Evolutionary conservation across 2,888 invertebrate genomes (phyloP), one percentile per base, ranked within the genome.

Genomic region (Oscheius sp.): DNA sequence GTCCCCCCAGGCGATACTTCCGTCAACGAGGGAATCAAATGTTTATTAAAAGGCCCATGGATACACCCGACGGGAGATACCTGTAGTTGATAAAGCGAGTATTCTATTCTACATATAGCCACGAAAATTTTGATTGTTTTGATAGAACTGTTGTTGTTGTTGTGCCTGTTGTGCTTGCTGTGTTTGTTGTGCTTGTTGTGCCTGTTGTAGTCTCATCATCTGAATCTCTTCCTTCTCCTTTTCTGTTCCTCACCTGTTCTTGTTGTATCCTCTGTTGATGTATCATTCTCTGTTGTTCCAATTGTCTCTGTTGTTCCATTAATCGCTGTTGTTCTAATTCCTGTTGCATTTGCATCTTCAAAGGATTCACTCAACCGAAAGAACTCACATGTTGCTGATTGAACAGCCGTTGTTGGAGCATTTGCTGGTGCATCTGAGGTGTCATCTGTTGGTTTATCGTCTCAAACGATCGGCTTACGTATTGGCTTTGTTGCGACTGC

Each of bases 231-330:
- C n/a, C n/a, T n/a, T n/a, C n/a, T n/a, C 17, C n/a, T 17, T 45
- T 24, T 26, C 47, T 47, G 47, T 47, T 20, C 14, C 54, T 17
- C 17, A 17, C 54, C 54, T 54, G 56, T 36, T 36, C 28, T 22
- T 24, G 50, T 50, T 50, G 26, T 24, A n/a, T n/a, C 26, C 47
- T 41, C 50, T 49, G 54, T 54, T 56, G 22, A 9, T 56, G 33
- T 12, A 33, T 5, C 1, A 24, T 5, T 38, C 36, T 12, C 59
- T 59, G 59, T 26, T 41, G n/a, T 20, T 59, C 59, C 59, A 41
- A 14, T 28, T 28, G 24, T n/a, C 44, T n/a, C 59, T 28, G 24
- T 20, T 59, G 44, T 12, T 38, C 44, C 14, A 32, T 12, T 30
- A n/a, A n/a, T n/a, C 30, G 44, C 30, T 59, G 59, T 44, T 12